Evolutionary conservation across 2,113 vertebrate genomes (phyloP), one percentile per base, ranked within the genome.

Genomic region (Corydoras maculifer): DNA sequence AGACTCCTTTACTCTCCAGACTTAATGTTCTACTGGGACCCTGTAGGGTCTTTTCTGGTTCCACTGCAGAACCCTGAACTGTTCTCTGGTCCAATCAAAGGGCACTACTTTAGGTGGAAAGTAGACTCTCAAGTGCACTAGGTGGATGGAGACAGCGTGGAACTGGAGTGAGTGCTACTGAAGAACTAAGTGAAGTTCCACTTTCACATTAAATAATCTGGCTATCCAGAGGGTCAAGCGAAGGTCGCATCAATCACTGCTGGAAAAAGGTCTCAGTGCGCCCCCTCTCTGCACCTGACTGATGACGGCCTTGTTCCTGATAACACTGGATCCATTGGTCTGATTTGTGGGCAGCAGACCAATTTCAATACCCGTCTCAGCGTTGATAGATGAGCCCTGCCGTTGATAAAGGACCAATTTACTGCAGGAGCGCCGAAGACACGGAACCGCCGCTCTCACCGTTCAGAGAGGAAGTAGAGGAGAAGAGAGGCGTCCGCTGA

Each of bases 331-430:
- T 87, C 88, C 82, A 85, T 86, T 81, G 84, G 79, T 76, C 84
- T 88, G 88, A 89, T 90, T 90, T 90, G 87, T 88, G 87, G 87
- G 82, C 69, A 62, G 79, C 77, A 74, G 85, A 79, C 84, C 87
- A 86, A 89, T 90, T 89, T 90, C 88, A 89, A 90, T 90, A 87
- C 84, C 83, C 80, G 84, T 87, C 87, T 81, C 77, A 77, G 75
- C 61, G 69, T 83, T 90, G 88, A 90, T 87, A 87, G 79, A 90
- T 87, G 85, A 83, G 82, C 64, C 75, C 76, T 78, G 78, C 18
- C 68, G 82, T 88, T 90, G 88, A 89, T 87, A 86, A 88, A 89
- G 85, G 82, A 85, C 86, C 87, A 88, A 88, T 87, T 87, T 89
- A 84, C 86, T 77, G 82, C 49, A 69, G 83, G 83, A 84, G 80